Base-by-base conservation (phyloP, 2,113 vertebrate species). In the Cnemophilus loriae region DNA sequence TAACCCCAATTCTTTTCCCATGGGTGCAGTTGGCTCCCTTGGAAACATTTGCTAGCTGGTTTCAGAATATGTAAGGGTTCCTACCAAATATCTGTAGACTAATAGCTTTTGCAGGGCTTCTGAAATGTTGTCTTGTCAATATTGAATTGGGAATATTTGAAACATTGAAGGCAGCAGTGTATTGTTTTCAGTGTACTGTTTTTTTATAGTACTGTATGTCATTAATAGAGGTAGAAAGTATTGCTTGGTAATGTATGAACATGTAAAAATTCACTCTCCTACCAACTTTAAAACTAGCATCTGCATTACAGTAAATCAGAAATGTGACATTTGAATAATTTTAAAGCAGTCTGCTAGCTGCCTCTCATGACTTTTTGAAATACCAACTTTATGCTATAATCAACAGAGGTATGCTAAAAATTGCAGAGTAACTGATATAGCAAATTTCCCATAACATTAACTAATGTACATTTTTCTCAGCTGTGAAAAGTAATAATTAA, bases 1-100 rank as follows among this genome's bases (percentile, higher is more conserved):
- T 95, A 95, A 96, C 89, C 79, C 93, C 83, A 69, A 0, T 93
- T 87, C 53, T 74, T 93, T 89, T 97, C 95, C 70, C 86, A 42
- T 52, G 92, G 73, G 93, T 82, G 33, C 22, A 7, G 3, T 49
- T 84, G 68, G 30, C 35, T 96, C 89, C 88, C 79, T 92, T 74
- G 47, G 92, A 94, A 94, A 46, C 3, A 81, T 91, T 74, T 78
- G 27, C n/a, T 84, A 27, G 13, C 75, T 84, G 39, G 19, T 68
- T 87, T 33, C 59, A 76, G 60, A 79, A 71, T 65, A 74, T 88
- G 55, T 41, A 76, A 65, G 42, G 16, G 74, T 71, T 49, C 84
- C 71, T 87, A 13, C 32, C 1, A 4, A 70, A 26, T 95, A 37
- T 83, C 86, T 96, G 11, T 53, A 50, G 52, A 87, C 47, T 92